Conservation (phyloP, 2,888 invertebrate species). For the Eilema sororculum region DNA sequence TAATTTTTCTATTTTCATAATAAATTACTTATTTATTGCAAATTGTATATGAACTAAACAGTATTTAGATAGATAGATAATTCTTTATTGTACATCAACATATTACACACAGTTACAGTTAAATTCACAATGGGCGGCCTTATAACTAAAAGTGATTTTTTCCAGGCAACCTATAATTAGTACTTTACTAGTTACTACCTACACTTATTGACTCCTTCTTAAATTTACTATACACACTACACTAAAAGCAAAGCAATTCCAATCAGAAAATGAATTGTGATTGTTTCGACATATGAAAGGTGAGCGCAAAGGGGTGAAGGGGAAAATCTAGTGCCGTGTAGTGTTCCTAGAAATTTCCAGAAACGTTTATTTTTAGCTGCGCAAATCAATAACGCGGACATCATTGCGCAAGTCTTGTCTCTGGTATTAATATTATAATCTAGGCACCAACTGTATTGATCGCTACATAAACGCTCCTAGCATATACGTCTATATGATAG, state of each 20-base stretch:
- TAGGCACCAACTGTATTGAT: conserved; percentile 27
- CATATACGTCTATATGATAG: no score
- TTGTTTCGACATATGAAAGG: neutral
- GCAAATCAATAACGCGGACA: conserved; percentile 38
- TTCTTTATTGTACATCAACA: no score
- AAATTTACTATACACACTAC: neutral
- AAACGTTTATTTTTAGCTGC: conserved; percentile 38
- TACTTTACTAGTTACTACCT: no score
- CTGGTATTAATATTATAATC: conserved; percentile 40
- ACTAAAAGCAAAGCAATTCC: neutral
- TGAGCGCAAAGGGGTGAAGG: conserved; percentile 7
- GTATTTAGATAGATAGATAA: no score
- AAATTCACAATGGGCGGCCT: no score
- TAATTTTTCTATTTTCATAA: no score
- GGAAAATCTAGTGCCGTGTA: conserved; percentile 30
- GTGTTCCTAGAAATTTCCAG: conserved; percentile 46
- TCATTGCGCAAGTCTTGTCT: conserved; percentile 46
- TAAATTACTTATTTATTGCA: no score
- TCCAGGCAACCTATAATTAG: no score
- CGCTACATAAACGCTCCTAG: conserved; percentile 12
- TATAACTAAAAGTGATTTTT: no score
- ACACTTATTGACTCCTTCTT: no score
- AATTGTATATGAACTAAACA: neutral
- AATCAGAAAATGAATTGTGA: neutral
- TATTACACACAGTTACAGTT: no score